Base-by-base conservation (phyloP, 2,888 invertebrate genomes). In the Drosophila robusta region DNA sequence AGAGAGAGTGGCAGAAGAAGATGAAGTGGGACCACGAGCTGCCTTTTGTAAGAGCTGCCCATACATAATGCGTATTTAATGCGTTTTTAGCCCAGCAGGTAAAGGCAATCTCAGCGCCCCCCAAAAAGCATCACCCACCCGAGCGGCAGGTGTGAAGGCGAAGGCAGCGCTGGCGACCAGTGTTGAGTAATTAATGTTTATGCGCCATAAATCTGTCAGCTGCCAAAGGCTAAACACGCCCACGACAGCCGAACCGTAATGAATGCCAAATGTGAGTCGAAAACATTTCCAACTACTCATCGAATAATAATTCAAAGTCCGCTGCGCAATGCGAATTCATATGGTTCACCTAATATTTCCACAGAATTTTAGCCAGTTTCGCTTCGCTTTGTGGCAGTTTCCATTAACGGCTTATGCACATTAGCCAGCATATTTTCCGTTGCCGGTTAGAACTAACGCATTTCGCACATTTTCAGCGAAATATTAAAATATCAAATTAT, bases 31-130 rank as follows among this genome's bases (percentile, higher is more conserved):
- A 9, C 11, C 12, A 22, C 1, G 29, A 29, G 9, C 29, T 61
- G 55, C 47, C 44, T 47, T 45, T 45, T 34, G 32, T 41, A 65
- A 46, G 68, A 46, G 42, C 32, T 41, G 64, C 58, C 51, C 62
- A 39, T 62, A 64, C 64, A 66, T 87, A 81, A 81, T 81, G 84
- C 78, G 84, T 77, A 80, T 87, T 77, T 80, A 86, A 81, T 81
- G 84, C 78, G 70, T 77, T 80, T 83, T 64, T 69, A 75, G 80
- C 75, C 56, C 56, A 68, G 68, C 78, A 77, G 75, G 78, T 75
- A 68, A 71, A 24, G 52, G 50, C 44, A 52, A 42, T 46, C 45
- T 42, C 46, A 52, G 26, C 38, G 14, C 18, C 22, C 22, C 22
- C 34, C 4, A 50, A 39, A 39, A 8, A 9, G 18, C 18, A 18